These are phyloP conservation scores for Pionites leucogaster DNA, from an alignment of 2,113 vertebrate genomes.

Conservation along the genomic window DNA sequence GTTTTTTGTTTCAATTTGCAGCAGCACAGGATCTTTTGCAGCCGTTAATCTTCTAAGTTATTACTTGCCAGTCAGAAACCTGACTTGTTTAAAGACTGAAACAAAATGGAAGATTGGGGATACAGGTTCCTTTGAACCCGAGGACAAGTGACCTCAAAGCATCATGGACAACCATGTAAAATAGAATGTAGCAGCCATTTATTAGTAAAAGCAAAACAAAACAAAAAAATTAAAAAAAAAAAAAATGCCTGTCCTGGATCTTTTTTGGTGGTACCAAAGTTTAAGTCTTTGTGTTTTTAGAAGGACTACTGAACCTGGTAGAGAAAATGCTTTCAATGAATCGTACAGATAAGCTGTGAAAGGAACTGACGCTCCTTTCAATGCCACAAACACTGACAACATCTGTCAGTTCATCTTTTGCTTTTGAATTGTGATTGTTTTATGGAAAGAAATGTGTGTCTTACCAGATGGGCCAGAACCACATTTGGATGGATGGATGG, in stretches of 20 bases:
- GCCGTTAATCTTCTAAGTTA: constrained; percentile 67
- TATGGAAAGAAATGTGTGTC: not conserved
- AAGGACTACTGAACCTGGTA: constrained; percentile 64
- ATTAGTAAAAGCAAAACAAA: constrained; percentile 69
- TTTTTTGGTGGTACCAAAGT: constrained; percentile 81
- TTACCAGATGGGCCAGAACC: constrained; percentile 27
- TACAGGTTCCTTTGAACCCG: constrained; percentile 69
- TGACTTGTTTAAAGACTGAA: constrained; percentile 68
- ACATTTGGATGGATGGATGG: not conserved
- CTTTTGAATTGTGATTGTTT: constrained; percentile 49
- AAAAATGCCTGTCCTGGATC: constrained; percentile 72
- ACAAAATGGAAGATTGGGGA: constrained; percentile 70
- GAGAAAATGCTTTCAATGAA: constrained; percentile 49
- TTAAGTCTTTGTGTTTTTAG: constrained; percentile 77
- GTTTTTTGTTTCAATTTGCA: not conserved
- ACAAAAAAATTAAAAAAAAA: constrained; percentile 19
- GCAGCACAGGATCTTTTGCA: constrained; percentile 57
- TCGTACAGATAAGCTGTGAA: constrained; percentile 12
- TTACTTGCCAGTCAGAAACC: constrained; percentile 60
- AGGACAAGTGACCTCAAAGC: constrained; percentile 79
- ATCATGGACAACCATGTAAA: constrained; percentile 78
- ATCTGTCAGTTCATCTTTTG: constrained; percentile 40
- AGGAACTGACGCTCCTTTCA: not conserved
- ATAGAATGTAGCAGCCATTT: constrained; percentile 76
- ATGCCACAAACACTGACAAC: not conserved